Base-by-base conservation (phyloP, 2,113 vertebrate species). In the Gymnocephalus cernua region DNA sequence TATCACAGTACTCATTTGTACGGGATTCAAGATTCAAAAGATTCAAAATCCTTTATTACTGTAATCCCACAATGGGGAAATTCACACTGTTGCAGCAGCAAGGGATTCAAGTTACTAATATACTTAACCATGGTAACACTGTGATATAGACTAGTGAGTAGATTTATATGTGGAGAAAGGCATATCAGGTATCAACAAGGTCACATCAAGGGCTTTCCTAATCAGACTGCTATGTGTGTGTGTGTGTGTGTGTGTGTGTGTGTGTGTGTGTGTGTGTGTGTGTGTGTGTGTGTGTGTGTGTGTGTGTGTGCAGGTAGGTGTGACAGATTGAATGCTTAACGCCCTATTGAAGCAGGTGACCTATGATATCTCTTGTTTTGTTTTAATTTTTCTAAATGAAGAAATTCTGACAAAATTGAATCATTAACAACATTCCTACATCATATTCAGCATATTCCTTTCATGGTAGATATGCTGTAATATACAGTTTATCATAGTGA, bases 101-200 rank as follows among this genome's bases (percentile, higher is more conserved):
- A 10, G 9, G 38, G 38, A 38, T 38, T 10, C 2, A 3, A 9
- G 70, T 88, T 67, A 65, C 76, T 80, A 62, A 87, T 87, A 72
- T 62, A 78, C 44, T 10, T 86, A 72, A 67, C 84, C 83, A 74
- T 80, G 70, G 84, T 19, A 79, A 85, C 82, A 41, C 69, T 13
- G 44, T 35, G 5, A 56, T 18, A 35, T 48, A 53, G 71, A 44
- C 57, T 41, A 41, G 27, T 35, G 76, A 66, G 54, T 61, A 77
- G 76, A 86, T 88, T 32, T 32, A 83, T 64, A 61, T 56, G 61
- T 58, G 19, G 53, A 21, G 12, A 70, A 65, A 78, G 68, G 27
- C 16, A 38, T 9, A 38, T 38, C 38, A 38, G 38, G 44, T 54
- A 74, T 59, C 32, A 54, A 79, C 82, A 92, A 89, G 84, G 84